phyloP scores from a whole-genome alignment of 2,888 invertebrate genomes.

The Dioctria rufipes region DNA sequence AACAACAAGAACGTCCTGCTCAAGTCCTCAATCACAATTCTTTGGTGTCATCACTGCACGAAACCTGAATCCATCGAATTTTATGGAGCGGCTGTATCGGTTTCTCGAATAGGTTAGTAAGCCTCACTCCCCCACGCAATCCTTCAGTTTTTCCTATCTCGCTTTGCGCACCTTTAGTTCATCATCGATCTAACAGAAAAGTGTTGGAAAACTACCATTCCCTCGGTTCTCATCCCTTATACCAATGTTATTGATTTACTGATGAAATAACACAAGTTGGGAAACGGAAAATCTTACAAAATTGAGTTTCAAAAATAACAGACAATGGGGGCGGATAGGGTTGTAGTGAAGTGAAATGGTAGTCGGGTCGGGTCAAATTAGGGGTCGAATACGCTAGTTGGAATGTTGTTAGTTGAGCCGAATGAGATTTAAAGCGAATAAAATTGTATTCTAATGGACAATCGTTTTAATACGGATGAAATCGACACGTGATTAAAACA shows the following conservation, averaged over 20 bases:
- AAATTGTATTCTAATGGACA: constrained; percentile 47
- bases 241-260: constrained; percentile 25
- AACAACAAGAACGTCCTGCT: constrained; percentile 18
- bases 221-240: not conserved
- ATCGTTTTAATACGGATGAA: constrained; percentile 17
- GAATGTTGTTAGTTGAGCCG: not conserved
- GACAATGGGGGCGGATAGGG: not conserved
- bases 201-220: not conserved
- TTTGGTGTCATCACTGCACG: constrained; percentile 32
- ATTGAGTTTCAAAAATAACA: constrained; percentile 49
- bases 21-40: constrained; percentile 22
- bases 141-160: too few relatives aligned
- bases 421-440: constrained; percentile 4
- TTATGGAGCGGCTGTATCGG: constrained; percentile 19
- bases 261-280: constrained; percentile 29
- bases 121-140: too few relatives aligned
- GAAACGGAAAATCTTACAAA: constrained; percentile 16
- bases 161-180: not conserved
- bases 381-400: not conserved
- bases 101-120: not conserved
- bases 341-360: not conserved
- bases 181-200: constrained; percentile 42
- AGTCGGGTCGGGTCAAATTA: not conserved
- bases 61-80: constrained; percentile 19
- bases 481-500: constrained; percentile 40